Conservation (phyloP, 2,888 invertebrate species). For the Tinea semifulvella region DNA sequence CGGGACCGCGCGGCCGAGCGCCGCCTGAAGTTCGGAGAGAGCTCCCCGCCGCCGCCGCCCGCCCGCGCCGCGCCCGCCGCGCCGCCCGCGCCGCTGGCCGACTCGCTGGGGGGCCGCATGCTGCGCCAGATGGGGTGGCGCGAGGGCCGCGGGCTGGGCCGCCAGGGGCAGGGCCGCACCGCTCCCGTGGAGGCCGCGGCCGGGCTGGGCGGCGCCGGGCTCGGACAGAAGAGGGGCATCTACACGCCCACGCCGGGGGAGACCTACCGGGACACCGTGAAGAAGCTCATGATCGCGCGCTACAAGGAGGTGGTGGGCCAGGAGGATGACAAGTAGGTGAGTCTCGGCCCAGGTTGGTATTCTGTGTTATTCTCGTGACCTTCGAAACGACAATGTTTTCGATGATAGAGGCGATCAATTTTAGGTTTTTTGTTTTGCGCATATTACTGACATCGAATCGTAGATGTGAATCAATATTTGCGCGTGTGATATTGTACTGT, state of each 20-base stretch:
- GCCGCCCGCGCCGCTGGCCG: slow-evolving; percentile 76
- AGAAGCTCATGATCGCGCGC: slow-evolving; percentile 88
- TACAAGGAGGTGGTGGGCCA: slow-evolving; percentile 82
- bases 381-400: too few relatives aligned
- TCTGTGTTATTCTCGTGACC: too few relatives aligned
- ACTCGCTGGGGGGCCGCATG: slow-evolving; percentile 94
- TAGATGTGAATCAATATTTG: too few relatives aligned
- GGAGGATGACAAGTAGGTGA: slow-evolving; percentile 52
- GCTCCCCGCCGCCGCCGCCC: slow-evolving; percentile 45
- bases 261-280: slow-evolving; percentile 89
- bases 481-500: too few relatives aligned
- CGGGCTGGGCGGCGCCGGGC: slow-evolving; percentile 79
- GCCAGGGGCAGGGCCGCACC: slow-evolving; percentile 90
- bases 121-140: slow-evolving; percentile 99
- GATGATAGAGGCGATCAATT: too few relatives aligned
- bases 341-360: slow-evolving; percentile 25
- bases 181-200: slow-evolving; percentile 87
- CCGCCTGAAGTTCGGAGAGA: slow-evolving; percentile 90
- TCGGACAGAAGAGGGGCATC: slow-evolving; percentile 83
- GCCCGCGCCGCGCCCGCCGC: slow-evolving; percentile 46
- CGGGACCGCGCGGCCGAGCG: slow-evolving; percentile 97
- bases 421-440: too few relatives aligned
- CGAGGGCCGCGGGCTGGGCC: slow-evolving; percentile 95
- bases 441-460: too few relatives aligned
- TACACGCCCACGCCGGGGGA: slow-evolving; percentile 84